Evolutionary conservation across 2,888 invertebrate species (phyloP).

Genomic region (Acleris sparsana): DNA sequence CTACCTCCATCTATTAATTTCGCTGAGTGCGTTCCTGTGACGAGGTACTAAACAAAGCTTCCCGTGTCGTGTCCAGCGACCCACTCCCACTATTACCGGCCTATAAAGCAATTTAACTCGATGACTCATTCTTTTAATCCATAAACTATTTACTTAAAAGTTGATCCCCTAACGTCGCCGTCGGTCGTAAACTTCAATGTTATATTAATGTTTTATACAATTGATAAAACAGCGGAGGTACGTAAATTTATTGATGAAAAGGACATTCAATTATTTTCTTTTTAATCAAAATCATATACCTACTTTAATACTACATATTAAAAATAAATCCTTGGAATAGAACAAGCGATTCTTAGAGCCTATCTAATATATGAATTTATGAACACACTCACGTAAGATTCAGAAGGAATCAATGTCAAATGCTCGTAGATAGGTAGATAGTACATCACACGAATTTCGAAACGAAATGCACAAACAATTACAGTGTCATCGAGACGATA

Average conservation of each 20-base stretch:
- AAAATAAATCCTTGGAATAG: no score
- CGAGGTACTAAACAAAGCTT: slow-evolving; percentile 78
- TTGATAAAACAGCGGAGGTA: no score
- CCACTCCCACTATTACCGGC: slow-evolving; percentile 66
- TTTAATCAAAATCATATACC: no score
- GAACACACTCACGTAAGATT: no score
- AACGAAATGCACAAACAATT: slow-evolving; percentile 49
- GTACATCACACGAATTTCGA: no score
- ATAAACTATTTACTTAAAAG: slow-evolving; percentile 51
- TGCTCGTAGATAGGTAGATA: no score
- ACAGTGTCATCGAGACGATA: slow-evolving; percentile 53
- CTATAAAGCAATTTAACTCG: slow-evolving; percentile 71
- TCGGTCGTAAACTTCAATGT: slow-evolving; percentile 16
- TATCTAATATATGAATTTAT: no score
- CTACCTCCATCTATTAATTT: slow-evolving; percentile 68
- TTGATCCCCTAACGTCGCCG: slow-evolving; percentile 7
- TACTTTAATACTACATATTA: no score
- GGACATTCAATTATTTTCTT: no score
- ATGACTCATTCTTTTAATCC: slow-evolving; percentile 69
- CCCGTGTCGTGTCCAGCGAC: slow-evolving; percentile 70
- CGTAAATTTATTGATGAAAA: no score
- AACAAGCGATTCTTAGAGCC: no score
- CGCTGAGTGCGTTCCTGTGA: slow-evolving; percentile 76
- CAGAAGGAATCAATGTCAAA: no score
- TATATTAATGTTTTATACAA: neutral